A percentile compares a stretch with the other conserved stretches of the same genome.
Evolutionary conservation across 2,113 vertebrate genomes (phyloP).

Genomic region (Pterocles orientalis): DNA sequence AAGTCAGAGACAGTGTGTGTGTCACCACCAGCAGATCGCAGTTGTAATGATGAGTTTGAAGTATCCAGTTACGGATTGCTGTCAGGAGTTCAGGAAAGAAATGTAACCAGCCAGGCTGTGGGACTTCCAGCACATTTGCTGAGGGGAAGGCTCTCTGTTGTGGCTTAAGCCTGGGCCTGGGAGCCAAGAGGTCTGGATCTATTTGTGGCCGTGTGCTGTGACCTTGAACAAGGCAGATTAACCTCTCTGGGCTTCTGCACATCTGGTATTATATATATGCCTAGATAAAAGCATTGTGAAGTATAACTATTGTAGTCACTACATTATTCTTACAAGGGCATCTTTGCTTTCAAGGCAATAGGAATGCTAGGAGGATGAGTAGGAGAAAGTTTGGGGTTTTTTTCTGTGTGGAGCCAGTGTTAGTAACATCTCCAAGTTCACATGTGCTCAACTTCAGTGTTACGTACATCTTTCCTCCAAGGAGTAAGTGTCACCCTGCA

Average conservation of each 20-base stretch:
- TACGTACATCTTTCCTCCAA: not conserved
- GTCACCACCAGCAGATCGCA: not conserved
- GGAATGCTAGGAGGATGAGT: not conserved
- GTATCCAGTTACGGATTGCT: slow-evolving; percentile 34
- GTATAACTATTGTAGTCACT: not conserved
- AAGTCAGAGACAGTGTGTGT: not conserved
- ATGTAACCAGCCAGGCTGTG: not conserved
- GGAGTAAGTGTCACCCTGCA: not conserved
- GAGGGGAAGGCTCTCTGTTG: not conserved
- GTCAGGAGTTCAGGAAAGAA: slow-evolving; percentile 9
- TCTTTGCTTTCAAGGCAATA: not conserved
- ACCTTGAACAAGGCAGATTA: not conserved
- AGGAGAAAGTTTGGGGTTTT: not conserved
- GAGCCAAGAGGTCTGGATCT: slow-evolving; percentile 59
- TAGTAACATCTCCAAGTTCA: not conserved
- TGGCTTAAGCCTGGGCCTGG: not conserved
- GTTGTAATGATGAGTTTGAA: not conserved
- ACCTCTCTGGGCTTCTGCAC: not conserved
- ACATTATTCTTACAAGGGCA: not conserved
- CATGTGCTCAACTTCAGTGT: not conserved
- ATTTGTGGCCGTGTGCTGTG: not conserved
- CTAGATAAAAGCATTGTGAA: not conserved
- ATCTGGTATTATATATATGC: not conserved
- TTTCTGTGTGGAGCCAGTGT: not conserved
- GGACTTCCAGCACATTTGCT: slow-evolving; percentile 36